Evolutionary conservation across 2,888 invertebrate species (phyloP).

Genomic region (Synergus japonicus): DNA sequence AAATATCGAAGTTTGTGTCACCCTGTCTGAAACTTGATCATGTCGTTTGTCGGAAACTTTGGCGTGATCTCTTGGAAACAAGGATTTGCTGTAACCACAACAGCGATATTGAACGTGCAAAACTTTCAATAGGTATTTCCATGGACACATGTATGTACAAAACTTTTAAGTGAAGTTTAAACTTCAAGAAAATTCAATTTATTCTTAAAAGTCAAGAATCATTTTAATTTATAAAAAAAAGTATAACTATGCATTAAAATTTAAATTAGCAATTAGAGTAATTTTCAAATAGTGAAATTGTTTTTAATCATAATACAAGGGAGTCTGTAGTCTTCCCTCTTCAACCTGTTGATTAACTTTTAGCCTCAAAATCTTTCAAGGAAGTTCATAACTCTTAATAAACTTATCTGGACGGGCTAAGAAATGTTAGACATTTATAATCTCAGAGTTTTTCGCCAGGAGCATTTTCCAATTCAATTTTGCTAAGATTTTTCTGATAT

Average conservation of each 20-base stretch:
- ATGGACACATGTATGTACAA: not conserved
- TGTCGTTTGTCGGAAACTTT: slow-evolving; percentile 33
- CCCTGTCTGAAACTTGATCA: slow-evolving; percentile 14
- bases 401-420: not conserved
- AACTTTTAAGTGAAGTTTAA: not conserved
- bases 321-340: not conserved
- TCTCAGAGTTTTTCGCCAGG: not conserved
- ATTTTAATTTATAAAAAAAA: not conserved
- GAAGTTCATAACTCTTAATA: slow-evolving; percentile 2
- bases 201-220: not conserved
- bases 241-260: not conserved
- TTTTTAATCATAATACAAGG: not conserved
- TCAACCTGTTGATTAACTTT: slow-evolving; percentile 22
- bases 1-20: slow-evolving; percentile 7
- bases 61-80: not conserved
- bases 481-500: not conserved
- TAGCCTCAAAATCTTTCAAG: not conserved
- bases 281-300: not conserved
- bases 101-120: slow-evolving; percentile 7
- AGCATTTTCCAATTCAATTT: not conserved
- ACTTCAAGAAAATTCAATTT: not conserved
- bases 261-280: not conserved
- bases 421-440: slow-evolving; percentile 5
- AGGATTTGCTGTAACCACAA: not conserved
- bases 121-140: slow-evolving; percentile 12